Evolutionary conservation across 1,140 invertebrate genomes (phyloP).

Genomic region (Musca vetustissima): DNA sequence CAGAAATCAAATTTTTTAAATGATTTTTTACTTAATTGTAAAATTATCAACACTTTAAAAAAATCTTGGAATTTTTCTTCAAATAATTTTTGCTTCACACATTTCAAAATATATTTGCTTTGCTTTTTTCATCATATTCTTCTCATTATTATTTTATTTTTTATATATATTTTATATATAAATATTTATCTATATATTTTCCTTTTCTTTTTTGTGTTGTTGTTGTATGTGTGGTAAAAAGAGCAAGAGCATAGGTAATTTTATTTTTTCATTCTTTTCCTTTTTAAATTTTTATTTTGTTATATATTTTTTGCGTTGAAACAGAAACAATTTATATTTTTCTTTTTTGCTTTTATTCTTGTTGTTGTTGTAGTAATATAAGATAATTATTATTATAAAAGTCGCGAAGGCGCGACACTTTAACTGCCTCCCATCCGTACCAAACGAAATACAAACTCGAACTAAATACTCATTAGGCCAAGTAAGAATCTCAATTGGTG

Average conservation of each 20-base stretch:
- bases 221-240: background rate
- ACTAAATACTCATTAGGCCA: conserved; percentile 36
- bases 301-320: too few species aligned
- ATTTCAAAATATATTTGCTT: too few species aligned
- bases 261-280: conserved; percentile 13
- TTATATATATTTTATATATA: conserved; percentile 11
- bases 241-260: background rate
- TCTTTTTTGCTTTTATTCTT: conserved; percentile 21
- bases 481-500: background rate
- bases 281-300: conserved; percentile 29
- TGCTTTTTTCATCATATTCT: too few species aligned
- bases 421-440: conserved; percentile 42
- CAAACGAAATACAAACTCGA: conserved; percentile 55
- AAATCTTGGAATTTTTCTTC: too few species aligned
- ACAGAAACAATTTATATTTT: conserved; percentile 25
- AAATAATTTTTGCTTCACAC: too few species aligned
- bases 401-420: conserved; percentile 26
- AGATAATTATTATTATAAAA: conserved; percentile 10
- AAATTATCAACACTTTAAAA: too few species aligned
- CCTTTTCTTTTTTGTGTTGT: too few species aligned
- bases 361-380: background rate
- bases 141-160: background rate
- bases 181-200: too few species aligned
- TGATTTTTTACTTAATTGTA: too few species aligned
- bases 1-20: too few species aligned